A percentile compares a stretch with the other conserved stretches of the same genome.
Evolutionary conservation across 2,888 invertebrate genomes (phyloP).

Genomic region (Ectemnius cavifrons): DNA sequence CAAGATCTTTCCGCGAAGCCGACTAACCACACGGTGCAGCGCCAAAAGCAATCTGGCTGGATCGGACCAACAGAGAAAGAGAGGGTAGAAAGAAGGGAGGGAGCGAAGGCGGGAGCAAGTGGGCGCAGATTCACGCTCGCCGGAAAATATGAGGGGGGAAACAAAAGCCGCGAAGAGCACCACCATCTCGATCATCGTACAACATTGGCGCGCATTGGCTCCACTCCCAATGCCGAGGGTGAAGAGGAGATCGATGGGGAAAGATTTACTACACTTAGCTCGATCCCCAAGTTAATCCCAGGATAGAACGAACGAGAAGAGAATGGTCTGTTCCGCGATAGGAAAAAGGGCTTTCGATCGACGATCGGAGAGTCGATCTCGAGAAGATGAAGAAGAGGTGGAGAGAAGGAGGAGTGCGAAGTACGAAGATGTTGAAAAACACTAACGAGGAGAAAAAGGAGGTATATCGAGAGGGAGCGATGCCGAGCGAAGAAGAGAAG

Average conservation of each 20-base stretch:
- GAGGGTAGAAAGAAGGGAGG: no score
- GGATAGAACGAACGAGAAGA: no score
- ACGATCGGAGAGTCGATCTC: not conserved
- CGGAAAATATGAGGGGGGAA: conserved; percentile 15
- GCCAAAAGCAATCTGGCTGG: conserved; percentile 23
- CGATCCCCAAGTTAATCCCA: no score
- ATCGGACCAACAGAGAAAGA: not conserved
- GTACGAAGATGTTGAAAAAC: conserved; percentile 39
- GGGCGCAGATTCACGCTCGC: conserved; percentile 8
- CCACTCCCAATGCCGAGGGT: not conserved
- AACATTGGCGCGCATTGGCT: conserved; percentile 7
- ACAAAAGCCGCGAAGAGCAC: conserved; percentile 12
- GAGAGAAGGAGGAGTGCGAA: conserved; percentile 21
- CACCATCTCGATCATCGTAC: conserved; percentile 21
- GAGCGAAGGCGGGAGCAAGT: not conserved
- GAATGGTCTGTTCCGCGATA: no score
- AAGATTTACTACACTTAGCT: no score
- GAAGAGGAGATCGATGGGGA: no score
- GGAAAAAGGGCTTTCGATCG: not conserved
- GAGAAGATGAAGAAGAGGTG: not conserved
- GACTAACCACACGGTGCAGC: conserved; percentile 26
- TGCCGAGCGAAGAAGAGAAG: conserved; percentile 44
- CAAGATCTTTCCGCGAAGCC: conserved; percentile 21
- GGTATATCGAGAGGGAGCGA: conserved; percentile 26
- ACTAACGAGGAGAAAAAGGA: conserved; percentile 18